Evolutionary conservation across 53 echinoderm and acorn worm genomes (phyloP), one percentile per base, ranked within the genome.

Genomic region (Pentamera pediparva): DNA sequence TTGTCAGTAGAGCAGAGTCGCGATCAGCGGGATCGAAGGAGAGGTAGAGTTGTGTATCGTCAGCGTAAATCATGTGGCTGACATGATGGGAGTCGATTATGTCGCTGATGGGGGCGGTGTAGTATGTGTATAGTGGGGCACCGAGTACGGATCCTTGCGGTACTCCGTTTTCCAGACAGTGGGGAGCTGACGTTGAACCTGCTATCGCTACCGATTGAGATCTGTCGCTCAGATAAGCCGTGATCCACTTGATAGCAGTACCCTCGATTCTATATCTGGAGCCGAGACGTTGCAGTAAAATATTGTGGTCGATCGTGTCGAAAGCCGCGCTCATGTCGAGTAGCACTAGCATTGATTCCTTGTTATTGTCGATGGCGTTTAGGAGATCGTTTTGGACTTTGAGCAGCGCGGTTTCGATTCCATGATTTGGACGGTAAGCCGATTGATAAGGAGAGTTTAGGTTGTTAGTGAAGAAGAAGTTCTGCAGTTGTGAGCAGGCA

Each of bases 281-380:
- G 7, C 32, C 37, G 19, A 82, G 62, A 27, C 82, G 31, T 10
- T 49, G 5, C 9, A 81, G 5, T 35, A 81, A 52, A 43, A 81
- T 62, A 7, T 53, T 27, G 61, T 82, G 82, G 51, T 81, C 81
- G 19, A 81, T 74, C 3, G 81, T 73, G 25, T 80, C 81, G 33
- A 80, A 73, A 1, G 75, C 75, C 1, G 80, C 70, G 13, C 37
- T 37, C 21, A 37, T 59, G 22, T 76, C 76, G 15, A 61, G 61
- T 22, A 76, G 76, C 4, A 59, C 76, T 4, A 76, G 76, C 6
- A 76, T 48, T 1, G 33, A 59, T 43, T 59, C 60, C 27, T 61
- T 18, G 17, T 32, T 26, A 4, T 38, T 47, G 31, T 76, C 60
- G 2, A 74, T 38, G 13, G 58, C 79, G 31, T 27, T 12, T 19